phyloP scores from a whole-genome alignment of 2,113 vertebrate species.

The Eublepharis macularius region DNA sequence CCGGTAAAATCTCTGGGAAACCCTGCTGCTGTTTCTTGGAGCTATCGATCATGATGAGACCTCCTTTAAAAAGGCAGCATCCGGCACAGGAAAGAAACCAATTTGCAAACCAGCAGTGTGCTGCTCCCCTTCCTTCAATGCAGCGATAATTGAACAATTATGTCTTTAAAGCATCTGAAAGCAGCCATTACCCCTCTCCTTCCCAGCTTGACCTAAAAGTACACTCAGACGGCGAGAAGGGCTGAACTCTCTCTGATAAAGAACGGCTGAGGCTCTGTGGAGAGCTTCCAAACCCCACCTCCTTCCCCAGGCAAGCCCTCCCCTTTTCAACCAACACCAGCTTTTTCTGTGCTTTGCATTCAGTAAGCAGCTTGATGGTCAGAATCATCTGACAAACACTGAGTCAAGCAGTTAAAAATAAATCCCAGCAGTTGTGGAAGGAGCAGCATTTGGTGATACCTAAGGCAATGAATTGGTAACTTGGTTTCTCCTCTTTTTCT shows the following conservation, averaged over 20 bases:
- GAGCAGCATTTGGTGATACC: constrained; percentile 65
- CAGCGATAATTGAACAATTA: neutral
- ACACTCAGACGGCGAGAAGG: constrained; percentile 26
- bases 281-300: constrained; percentile 64
- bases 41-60: constrained; percentile 83
- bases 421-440: constrained; percentile 72
- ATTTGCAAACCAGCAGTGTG: constrained; percentile 3
- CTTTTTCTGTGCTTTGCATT: constrained; percentile 62
- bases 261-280: constrained; percentile 53
- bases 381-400: constrained; percentile 78
- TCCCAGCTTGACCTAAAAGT: constrained; percentile 44
- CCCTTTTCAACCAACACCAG: constrained; percentile 32
- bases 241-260: constrained; percentile 36
- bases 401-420: constrained; percentile 84
- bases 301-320: constrained; percentile 62
- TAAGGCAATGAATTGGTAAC: constrained; percentile 58
- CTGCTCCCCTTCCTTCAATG: constrained; percentile 15
- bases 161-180: constrained; percentile 15
- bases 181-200: constrained; percentile 53
- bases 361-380: constrained; percentile 61
- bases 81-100: constrained; percentile 25
- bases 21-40: constrained; percentile 81
- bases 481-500: constrained; percentile 21
- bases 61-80: constrained; percentile 63
- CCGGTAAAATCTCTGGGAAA: constrained; percentile 76